Percentiles rank a stretch among this genome's conserved stretches.
phyloP scores from a whole-genome alignment of 1,140 invertebrate genomes.

The Physella acuta region DNA sequence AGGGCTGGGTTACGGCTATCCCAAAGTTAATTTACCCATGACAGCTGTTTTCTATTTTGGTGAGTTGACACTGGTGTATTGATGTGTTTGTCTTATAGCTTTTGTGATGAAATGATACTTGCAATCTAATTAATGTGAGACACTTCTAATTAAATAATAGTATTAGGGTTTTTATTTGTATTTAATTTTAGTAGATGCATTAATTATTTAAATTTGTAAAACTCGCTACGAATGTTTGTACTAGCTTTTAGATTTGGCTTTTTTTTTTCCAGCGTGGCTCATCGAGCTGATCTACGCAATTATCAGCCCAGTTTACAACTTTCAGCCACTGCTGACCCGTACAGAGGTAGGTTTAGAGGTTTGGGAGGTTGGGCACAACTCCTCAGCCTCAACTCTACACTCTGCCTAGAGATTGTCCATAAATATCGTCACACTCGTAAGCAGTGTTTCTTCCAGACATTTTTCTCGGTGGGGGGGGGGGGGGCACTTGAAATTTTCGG shows the following conservation, averaged over 20 bases:
- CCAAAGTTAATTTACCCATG: slow-evolving; percentile 46
- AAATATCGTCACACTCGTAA: not conserved
- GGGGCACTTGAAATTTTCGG: too few relatives aligned
- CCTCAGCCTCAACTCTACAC: not conserved
- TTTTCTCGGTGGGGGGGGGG: too few relatives aligned
- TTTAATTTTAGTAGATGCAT: not conserved
- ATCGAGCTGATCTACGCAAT: slow-evolving; percentile 51
- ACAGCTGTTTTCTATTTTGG: slow-evolving; percentile 51
- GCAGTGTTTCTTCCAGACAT: too few relatives aligned
- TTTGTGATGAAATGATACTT: too few relatives aligned
- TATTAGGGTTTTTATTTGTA: not conserved
- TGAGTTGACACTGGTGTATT: slow-evolving; percentile 37
- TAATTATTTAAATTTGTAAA: not conserved
- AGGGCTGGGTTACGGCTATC: slow-evolving; percentile 53
- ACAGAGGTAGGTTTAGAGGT: too few relatives aligned
- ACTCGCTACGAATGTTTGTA: not conserved
- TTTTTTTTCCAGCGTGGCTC: slow-evolving; percentile 42
- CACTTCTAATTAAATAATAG: too few relatives aligned
- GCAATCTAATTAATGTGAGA: too few relatives aligned
- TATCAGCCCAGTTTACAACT: slow-evolving; percentile 53
- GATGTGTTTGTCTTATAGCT: too few relatives aligned
- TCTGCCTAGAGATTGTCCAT: not conserved
- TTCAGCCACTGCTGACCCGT: slow-evolving; percentile 56
- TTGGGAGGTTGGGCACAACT: too few relatives aligned
- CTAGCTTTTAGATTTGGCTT: not conserved